Base-by-base conservation (phyloP, 2,113 vertebrate species). In the Sminthopsis crassicaudata region DNA sequence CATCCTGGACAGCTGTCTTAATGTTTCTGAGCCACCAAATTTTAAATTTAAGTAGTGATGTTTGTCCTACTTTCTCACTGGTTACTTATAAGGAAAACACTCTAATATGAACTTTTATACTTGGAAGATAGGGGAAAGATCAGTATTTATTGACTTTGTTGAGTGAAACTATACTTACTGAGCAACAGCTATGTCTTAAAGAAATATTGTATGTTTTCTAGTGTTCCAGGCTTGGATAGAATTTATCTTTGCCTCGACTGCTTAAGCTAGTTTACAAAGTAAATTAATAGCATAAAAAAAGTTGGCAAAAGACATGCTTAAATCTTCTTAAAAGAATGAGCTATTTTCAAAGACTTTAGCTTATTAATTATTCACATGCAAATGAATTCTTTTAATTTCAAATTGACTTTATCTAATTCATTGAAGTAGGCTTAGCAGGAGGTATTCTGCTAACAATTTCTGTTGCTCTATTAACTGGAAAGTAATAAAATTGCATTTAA, bases 341-440 rank as follows among this genome's bases (percentile, higher is more conserved):
- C 92, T 94, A 90, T 90, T 91, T 97, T 96, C 97, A 95, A 97
- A 96, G 46, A 96, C 94, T 53, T 96, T 95, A 96, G 90, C 89
- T 95, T 93, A 97, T 93, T 94, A 54, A 97, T 93, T 94, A 50
- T 96, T 97, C 96, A 90, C 92, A 95, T 96, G 92, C 53, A 96
- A 96, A 97, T 96, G 12, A 50, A 94, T 93, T 91, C 24, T 96
- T 60, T 95, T 98, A 97, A 96, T 98, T 97, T 95, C 91, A 96
- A 96, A 96, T 94, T 88, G 96, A 89, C 91, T 93, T 95, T 97
- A 96, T 97, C 92, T 95, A 96, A 97, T 97, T 96, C 94, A 96
- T 97, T 97, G 94, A 96, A 95, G 89, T 92, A 93, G 94, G 24
- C 67, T 92, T 96, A 91, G 84, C 92, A 96, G 91, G 95, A 97